A percentile compares a stretch with the other conserved stretches of the same genome.
These are phyloP conservation scores for Scelioninae gen. 1 DNA, from an alignment of 2,888 invertebrate species.

Conservation along the genomic window DNA sequence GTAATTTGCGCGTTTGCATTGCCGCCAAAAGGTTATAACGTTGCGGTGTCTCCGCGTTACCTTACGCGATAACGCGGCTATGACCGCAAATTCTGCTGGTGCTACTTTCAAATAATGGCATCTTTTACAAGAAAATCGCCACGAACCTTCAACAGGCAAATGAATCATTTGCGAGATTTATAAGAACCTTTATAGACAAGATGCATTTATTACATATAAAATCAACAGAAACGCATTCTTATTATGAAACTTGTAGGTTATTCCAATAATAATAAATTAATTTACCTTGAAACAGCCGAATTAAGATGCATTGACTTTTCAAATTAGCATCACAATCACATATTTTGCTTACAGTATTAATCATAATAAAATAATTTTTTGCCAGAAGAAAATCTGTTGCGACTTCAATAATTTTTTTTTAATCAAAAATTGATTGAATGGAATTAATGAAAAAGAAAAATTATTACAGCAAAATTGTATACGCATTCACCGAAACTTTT, in stretches of 20 bases:
- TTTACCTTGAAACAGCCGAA: too few relatives aligned
- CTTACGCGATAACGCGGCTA: constrained; percentile 65
- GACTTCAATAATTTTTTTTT: too few relatives aligned
- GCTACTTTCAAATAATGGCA: constrained; percentile 59
- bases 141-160: constrained; percentile 31
- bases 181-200: constrained; percentile 4
- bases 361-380: too few relatives aligned
- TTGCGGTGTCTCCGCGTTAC: constrained; percentile 69
- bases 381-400: too few relatives aligned
- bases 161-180: constrained; percentile 44
- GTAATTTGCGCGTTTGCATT: constrained; percentile 70
- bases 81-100: constrained; percentile 63
- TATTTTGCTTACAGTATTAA: too few relatives aligned
- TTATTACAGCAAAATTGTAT: not conserved
- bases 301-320: too few relatives aligned
- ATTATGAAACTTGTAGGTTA: not conserved
- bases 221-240: constrained; percentile 2
- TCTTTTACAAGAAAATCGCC: constrained; percentile 48
- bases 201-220: constrained; percentile 19
- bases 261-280: too few relatives aligned
- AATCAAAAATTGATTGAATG: too few relatives aligned
- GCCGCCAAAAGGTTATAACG: constrained; percentile 69
- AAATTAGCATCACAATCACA: too few relatives aligned
- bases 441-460: not conserved
- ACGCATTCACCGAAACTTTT: not conserved